Evolutionary conservation across 2,888 invertebrate genomes (phyloP).

Genomic region (Clostera curtula): DNA sequence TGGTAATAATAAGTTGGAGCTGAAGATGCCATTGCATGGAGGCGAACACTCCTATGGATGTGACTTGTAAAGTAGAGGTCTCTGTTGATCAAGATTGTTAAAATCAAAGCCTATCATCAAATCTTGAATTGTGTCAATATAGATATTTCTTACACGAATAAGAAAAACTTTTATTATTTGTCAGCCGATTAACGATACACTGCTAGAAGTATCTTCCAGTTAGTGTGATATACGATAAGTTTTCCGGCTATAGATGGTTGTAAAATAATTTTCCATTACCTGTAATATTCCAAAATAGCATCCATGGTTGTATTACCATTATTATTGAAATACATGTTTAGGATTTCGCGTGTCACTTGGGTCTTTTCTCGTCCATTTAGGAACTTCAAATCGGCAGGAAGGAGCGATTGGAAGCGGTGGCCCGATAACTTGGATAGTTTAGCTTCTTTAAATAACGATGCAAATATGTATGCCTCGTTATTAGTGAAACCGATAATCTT

Average conservation of each 20-base stretch:
- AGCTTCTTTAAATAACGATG: constrained; percentile 33
- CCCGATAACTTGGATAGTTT: constrained; percentile 27
- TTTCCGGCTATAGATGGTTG: too few relatives aligned
- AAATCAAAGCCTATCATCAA: too few relatives aligned
- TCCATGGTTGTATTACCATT: constrained; percentile 36
- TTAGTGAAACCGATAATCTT: constrained; percentile 55
- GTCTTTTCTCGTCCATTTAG: constrained; percentile 36
- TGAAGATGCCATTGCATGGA: constrained; percentile 31
- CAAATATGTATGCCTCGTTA: constrained; percentile 57
- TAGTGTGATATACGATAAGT: too few relatives aligned
- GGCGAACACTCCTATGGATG: constrained; percentile 43
- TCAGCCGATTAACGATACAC: too few relatives aligned
- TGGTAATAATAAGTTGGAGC: constrained; percentile 51
- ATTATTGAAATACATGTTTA: constrained; percentile 46
- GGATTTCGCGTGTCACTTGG: constrained; percentile 34
- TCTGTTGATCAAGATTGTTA: too few relatives aligned
- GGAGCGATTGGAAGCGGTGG: too few relatives aligned
- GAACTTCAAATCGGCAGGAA: constrained; percentile 50
- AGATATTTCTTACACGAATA: too few relatives aligned
- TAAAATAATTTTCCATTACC: too few relatives aligned
- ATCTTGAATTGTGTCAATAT: too few relatives aligned
- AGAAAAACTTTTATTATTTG: too few relatives aligned
- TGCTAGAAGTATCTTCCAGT: too few relatives aligned
- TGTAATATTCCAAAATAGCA: constrained; percentile 44
- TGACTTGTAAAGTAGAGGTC: constrained; percentile 57